Percentiles rank a stretch among this genome's conserved stretches.
These are phyloP conservation scores for Butorides virescens DNA, from an alignment of 2,113 vertebrate species.

Conservation along the genomic window DNA sequence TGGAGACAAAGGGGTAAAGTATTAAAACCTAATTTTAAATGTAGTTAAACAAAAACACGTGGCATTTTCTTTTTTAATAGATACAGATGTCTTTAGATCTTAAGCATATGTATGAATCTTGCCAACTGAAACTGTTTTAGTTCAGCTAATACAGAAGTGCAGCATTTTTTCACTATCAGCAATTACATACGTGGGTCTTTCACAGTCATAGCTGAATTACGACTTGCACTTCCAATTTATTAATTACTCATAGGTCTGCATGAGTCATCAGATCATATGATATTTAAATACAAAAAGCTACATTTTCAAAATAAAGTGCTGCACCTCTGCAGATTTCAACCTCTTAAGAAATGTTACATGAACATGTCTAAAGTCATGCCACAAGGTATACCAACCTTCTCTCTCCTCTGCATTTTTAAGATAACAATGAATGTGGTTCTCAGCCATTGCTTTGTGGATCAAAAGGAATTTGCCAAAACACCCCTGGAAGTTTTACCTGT, in stretches of 20 bases:
- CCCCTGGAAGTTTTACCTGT: conserved; percentile 84
- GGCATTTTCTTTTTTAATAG: not conserved
- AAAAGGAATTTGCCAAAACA: conserved; percentile 84
- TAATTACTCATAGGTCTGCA: not conserved
- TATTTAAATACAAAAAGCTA: not conserved
- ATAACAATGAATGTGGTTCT: conserved; percentile 85
- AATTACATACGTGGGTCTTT: not conserved
- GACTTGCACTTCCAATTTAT: not conserved
- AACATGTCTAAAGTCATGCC: not conserved
- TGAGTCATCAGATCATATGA: not conserved
- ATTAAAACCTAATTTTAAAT: conserved; percentile 12
- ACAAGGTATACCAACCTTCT: not conserved
- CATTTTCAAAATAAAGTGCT: not conserved
- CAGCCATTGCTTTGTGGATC: conserved; percentile 78
- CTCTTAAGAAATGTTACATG: not conserved
- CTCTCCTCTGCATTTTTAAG: conserved; percentile 46
- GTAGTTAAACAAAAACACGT: conserved; percentile 4
- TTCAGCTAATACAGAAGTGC: not conserved
- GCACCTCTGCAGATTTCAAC: not conserved
- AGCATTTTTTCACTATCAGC: not conserved
- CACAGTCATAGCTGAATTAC: not conserved
- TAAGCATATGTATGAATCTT: not conserved
- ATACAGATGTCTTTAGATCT: not conserved
- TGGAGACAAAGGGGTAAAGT: not conserved
- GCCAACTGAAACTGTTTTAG: not conserved